Evolutionary conservation across 2,888 invertebrate species (phyloP), one percentile per base, ranked within the genome.

Genomic region (Ramazzottius varieornatus): DNA sequence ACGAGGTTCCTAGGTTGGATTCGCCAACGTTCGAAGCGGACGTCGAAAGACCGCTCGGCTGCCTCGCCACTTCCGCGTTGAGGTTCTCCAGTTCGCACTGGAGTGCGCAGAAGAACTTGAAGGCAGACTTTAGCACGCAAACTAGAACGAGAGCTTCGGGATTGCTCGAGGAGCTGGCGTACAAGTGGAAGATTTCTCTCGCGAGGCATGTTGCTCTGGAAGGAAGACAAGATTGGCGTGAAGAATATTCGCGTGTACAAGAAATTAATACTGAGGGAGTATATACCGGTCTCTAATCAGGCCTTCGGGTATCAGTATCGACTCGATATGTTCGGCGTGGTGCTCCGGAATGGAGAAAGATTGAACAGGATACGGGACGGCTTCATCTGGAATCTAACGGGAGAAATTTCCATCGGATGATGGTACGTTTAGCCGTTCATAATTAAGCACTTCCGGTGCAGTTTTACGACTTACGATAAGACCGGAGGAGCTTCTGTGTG

Each of bases 21-120:
- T 29, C 54, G 24, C 54, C 54, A 29, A 16, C 24, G 29, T 24
- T 54, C 20, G 8, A 24, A 29, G 4, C 4, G 20, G 54, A 29
- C 54, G 20, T 4, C 20, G 40, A 20, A 20, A 40, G 20, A 29
- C 29, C 54, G 24, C 16, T 16, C 4, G 29, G 4, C 54, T 4
- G n/a, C 4, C 20, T 4, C 54, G 54, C 40, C 20, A 40, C 8
- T 29, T 54, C 54, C 54, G 29, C 29, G 24, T 54, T 54, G 16
- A 54, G 54, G 24, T n/a, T 8, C 24, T 54, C 54, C 20, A 54
- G 20, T 29, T 54, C 54, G 16, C 8, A 24, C 29, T 54, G 54
- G 4, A 54, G 54, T 54, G 54, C 54, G 24, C n/a, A 54, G 54
- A 54, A 54, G 29, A 54, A 54, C 24, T 54, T 54, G 29, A 54